These are phyloP conservation scores for Octodon degus DNA, from an alignment of 2,113 vertebrate species.

Conservation along the genomic window DNA sequence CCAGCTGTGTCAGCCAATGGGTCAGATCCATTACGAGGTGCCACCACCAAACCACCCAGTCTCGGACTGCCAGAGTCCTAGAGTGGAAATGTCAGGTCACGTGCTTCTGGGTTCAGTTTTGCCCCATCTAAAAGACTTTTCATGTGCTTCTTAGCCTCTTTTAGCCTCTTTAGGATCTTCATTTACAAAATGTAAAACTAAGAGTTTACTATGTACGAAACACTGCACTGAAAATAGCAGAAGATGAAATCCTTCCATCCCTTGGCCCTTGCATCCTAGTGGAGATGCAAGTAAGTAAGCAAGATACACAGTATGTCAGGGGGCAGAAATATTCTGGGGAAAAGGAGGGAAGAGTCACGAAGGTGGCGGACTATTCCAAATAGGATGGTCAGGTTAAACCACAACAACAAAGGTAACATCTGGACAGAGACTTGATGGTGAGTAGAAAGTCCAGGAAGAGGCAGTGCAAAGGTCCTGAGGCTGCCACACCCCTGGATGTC, in stretches of 20 bases:
- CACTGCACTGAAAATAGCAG: neutral
- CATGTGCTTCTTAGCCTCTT: neutral
- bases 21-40: neutral
- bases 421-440: neutral
- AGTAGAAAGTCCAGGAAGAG: neutral
- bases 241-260: neutral
- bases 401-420: neutral
- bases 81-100: neutral
- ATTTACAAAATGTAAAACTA: neutral
- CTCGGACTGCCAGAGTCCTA: neutral
- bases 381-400: neutral
- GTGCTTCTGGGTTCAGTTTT: neutral
- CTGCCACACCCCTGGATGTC: too few relatives aligned
- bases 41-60: neutral
- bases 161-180: neutral
- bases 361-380: neutral
- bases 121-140: neutral
- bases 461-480: conserved; percentile 48
- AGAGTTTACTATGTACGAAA: neutral
- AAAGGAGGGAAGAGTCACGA: neutral
- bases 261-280: neutral
- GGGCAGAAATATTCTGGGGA: neutral
- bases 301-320: neutral
- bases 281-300: neutral
- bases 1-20: neutral